Base-by-base conservation (phyloP, 2,888 invertebrate genomes). In the Coelopa pilipes region DNA sequence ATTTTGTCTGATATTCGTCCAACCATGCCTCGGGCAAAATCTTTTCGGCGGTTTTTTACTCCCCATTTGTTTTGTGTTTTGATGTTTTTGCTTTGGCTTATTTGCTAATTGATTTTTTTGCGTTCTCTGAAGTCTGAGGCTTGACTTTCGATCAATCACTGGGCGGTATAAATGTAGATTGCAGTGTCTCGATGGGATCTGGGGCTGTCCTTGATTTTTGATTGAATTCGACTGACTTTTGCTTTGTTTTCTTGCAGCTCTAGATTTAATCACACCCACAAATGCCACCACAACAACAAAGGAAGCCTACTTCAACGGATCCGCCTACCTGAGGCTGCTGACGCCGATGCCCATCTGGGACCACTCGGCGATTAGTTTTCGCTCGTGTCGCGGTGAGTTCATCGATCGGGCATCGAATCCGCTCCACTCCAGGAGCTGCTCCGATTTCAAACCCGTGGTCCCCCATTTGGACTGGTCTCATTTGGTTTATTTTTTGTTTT, bases 301-400 rank as follows among this genome's bases (percentile, higher is more conserved):
- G 73, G 95, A 95, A 88, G 95, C 94, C 63, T 95, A 93, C 87
- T 94, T 95, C 88, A 94, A 95, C 88, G 93, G 94, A 80, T 92
- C 93, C 81, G 91, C 94, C 21, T 94, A 92, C 86, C 90, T 95
- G 79, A 90, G 92, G 83, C 89, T 95, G 79, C 88, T 90, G 78
- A 91, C 92, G 76, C 93, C 93, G 73, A 90, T 95, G 84, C 93
- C 93, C 74, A 91, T 95, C 81, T 93, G 93, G 87, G 91, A 92
- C 84, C 93, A 94, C 82, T 93, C 93, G 77, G 95, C 95, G 45
- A 90, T 95, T 80, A 94, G 94, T 88, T 95, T 94, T 87, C 90
- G 94, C 80, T 93, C 94, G 9, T 96, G 95, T 87, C 91, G 91
- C 79, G 93, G 94, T 94, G 7, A 50, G 10, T 60, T 50, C 11